Evolutionary conservation across 1,140 invertebrate species (phyloP).

Genomic region (Macrosteles quadrilineatus): DNA sequence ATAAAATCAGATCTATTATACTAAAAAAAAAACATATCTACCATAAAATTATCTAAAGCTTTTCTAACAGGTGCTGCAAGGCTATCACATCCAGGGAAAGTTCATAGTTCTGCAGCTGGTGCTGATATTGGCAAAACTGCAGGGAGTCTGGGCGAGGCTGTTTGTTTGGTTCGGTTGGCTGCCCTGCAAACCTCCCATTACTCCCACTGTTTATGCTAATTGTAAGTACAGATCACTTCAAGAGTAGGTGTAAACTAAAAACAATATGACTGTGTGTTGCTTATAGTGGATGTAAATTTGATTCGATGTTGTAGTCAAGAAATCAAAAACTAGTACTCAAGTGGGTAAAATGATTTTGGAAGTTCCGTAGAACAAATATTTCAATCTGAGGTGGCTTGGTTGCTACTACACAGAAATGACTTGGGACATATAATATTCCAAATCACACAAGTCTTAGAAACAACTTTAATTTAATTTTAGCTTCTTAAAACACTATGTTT

Average conservation of each 20-base stretch:
- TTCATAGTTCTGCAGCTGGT: conserved; percentile 47
- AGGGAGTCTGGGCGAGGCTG: conserved; percentile 42
- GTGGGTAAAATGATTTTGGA: background rate
- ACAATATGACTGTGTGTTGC: background rate
- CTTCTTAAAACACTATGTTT: too few species aligned
- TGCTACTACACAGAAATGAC: background rate
- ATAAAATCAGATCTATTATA: too few species aligned
- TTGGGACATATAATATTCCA: too few species aligned
- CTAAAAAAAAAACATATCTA: too few species aligned
- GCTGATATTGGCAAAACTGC: conserved; percentile 45
- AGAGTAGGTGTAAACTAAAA: background rate
- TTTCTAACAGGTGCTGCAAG: conserved; percentile 45
- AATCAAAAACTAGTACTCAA: background rate
- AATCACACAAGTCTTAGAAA: too few species aligned
- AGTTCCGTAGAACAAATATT: background rate
- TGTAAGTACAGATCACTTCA: conserved; percentile 45
- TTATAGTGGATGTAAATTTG: background rate
- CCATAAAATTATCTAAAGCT: too few species aligned
- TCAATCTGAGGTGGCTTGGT: background rate
- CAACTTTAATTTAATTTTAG: too few species aligned
- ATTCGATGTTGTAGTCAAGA: background rate
- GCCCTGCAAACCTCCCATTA: conserved; percentile 48
- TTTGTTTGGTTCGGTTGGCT: conserved; percentile 39
- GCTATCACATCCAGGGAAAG: conserved; percentile 45
- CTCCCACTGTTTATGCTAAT: conserved; percentile 53